phyloP scores from a whole-genome alignment of 2,113 vertebrate species.

The Microcebus lehilahytsara region DNA sequence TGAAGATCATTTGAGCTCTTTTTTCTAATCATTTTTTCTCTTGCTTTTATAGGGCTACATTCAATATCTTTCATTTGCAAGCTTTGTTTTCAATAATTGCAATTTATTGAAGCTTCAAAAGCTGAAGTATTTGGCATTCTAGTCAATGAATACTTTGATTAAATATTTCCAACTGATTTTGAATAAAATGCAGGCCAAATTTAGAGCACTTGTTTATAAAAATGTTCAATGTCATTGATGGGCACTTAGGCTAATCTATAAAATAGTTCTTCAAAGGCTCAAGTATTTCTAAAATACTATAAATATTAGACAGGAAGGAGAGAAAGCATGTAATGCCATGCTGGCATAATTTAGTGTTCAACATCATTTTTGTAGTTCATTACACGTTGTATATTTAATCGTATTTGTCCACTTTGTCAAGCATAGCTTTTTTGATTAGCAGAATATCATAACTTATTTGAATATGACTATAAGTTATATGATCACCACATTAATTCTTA shows the following conservation, averaged over 20 bases:
- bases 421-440: background rate
- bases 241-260: background rate
- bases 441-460: background rate
- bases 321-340: background rate
- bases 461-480: background rate
- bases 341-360: background rate
- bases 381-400: background rate
- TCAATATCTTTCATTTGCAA: background rate
- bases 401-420: background rate
- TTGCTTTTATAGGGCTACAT: background rate
- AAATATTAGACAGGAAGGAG: background rate
- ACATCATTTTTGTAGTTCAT: background rate
- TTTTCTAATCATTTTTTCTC: background rate
- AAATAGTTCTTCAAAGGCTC: slow-evolving; percentile 23
- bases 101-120: background rate
- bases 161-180: slow-evolving; percentile 24
- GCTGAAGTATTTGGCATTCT: background rate
- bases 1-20: background rate
- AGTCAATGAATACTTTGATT: background rate
- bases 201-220: background rate
- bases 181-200: background rate
- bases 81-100: background rate
- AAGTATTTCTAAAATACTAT: background rate
- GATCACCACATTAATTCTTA: background rate
- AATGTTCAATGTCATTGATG: background rate